Base-by-base conservation (phyloP, 1,140 invertebrate species). In the Pseudomyrmex flavicornis region DNA sequence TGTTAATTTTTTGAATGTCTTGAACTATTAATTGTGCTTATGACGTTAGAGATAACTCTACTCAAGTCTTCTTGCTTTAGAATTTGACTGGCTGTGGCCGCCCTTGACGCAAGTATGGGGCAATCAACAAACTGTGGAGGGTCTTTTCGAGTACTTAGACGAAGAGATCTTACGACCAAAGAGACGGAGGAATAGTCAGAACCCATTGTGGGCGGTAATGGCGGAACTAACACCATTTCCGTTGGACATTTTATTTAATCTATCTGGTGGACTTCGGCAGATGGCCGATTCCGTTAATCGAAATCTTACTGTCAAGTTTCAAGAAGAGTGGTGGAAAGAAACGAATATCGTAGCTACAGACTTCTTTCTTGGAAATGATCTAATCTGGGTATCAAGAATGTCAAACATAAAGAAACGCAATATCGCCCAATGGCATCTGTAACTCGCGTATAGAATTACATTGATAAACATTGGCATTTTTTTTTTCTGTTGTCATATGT, bases 321-420 rank as follows among this genome's bases (percentile, higher is more conserved):
- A 96, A 84, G 90, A 95, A 68, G 92, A 95, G 59, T 97, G 96
- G 95, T 95, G 96, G 91, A 93, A 95, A 2, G 95, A 96, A 76
- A 95, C 96, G 3, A 97, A 97, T 89, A 96, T 97, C 44, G 95
- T 97, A 0, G 96, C 97, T 0, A 96, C 96, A 2, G 97, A 98
- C 91, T 98, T 97, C 92, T 97, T 97, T 91, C 94, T 97, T 7
- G 97, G 96, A 12, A 97, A 96, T 86, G 96, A 97, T 92, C 93
- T 98, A 10, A 95, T 97, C 20, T 95, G 97, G 76, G 93, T 97
- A 3, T 95, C 97, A 9, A 96, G 97, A 89, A 93, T 95, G 20
- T 93, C 96, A 0, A 97, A 96, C 84, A 91, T 94, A 13, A 90
- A 90, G 48, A 93, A 93, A 76, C 90, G 92, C 62, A 90, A 91